A percentile compares a stretch with the other conserved stretches of the same genome.
Conservation (phyloP, 2,113 vertebrate genomes). For the Cyprinus carpio region DNA sequence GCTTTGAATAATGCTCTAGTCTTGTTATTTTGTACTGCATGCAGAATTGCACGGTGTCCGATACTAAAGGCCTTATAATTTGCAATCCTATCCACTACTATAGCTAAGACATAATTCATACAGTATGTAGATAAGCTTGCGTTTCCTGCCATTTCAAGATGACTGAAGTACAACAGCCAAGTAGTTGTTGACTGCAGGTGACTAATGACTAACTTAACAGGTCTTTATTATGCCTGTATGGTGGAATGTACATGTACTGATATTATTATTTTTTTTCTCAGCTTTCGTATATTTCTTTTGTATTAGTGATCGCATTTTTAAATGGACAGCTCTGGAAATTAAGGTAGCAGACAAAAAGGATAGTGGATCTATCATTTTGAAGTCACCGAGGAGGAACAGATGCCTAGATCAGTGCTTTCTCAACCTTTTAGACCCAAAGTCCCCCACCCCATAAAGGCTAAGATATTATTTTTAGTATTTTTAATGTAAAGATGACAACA, state of each 20-base stretch:
- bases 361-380: background rate
- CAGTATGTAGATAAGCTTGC: background rate
- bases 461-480: no score
- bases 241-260: constrained; percentile 62
- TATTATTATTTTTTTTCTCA: background rate
- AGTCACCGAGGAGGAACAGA: background rate
- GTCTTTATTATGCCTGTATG: constrained; percentile 70
- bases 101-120: background rate
- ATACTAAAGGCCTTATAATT: background rate
- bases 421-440: no score
- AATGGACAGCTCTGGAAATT: background rate
- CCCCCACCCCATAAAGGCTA: no score
- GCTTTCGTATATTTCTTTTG: background rate
- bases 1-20: constrained; percentile 55
- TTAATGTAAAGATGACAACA: no score
- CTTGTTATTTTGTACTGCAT: constrained; percentile 65
- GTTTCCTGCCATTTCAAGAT: background rate
- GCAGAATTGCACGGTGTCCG: constrained; percentile 63
- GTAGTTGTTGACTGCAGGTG: constrained; percentile 50
- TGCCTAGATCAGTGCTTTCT: no score
- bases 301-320: constrained; percentile 1
- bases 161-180: background rate
- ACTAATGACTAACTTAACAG: constrained; percentile 78
- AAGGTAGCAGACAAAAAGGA: constrained; percentile 42
- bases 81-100: background rate